Evolutionary conservation across 2,113 vertebrate genomes (phyloP), one percentile per base, ranked within the genome.

Genomic region (Mastomys natalensis): DNA sequence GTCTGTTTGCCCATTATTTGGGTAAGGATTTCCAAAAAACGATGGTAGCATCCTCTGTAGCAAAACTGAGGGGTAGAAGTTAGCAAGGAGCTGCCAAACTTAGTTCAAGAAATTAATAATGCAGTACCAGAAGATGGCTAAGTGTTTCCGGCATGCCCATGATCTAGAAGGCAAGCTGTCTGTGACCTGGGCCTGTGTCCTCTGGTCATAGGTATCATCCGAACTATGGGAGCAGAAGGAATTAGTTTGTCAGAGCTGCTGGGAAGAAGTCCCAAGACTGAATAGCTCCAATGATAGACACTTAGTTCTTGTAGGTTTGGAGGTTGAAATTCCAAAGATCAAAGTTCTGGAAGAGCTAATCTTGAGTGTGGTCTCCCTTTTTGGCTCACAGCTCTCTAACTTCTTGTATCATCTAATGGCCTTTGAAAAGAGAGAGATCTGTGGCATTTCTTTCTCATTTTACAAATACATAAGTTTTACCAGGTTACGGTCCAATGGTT

Each of bases 1-100:
- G 64, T 81, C 62, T 34, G 58, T 4, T 24, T 81, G 8, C 16
- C 29, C 22, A 45, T 86, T 88, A 10, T 89, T 96, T 10, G 89
- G 87, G n/a, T 81, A 73, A 82, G 29, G 66, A 89, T 86, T 86
- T 86, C 77, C 4, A n/a, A n/a, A 76, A 94, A 88, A 45, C 19
- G 76, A 80, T 76, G n/a, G n/a, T n/a, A n/a, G n/a, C n/a, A n/a
- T n/a, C n/a, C n/a, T n/a, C n/a, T n/a, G n/a, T n/a, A n/a, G n/a
- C n/a, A n/a, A n/a, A n/a, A n/a, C n/a, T n/a, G n/a, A n/a, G n/a
- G n/a, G n/a, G n/a, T n/a, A n/a, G n/a, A n/a, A n/a, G n/a, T n/a
- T n/a, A n/a, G n/a, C n/a, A n/a, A n/a, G n/a, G n/a, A n/a, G n/a
- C n/a, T n/a, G n/a, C n/a, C n/a, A n/a, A n/a, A n/a, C n/a, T n/a